These are phyloP conservation scores for Frankliniella fusca DNA, from an alignment of 2,888 invertebrate genomes.

Conservation along the genomic window DNA sequence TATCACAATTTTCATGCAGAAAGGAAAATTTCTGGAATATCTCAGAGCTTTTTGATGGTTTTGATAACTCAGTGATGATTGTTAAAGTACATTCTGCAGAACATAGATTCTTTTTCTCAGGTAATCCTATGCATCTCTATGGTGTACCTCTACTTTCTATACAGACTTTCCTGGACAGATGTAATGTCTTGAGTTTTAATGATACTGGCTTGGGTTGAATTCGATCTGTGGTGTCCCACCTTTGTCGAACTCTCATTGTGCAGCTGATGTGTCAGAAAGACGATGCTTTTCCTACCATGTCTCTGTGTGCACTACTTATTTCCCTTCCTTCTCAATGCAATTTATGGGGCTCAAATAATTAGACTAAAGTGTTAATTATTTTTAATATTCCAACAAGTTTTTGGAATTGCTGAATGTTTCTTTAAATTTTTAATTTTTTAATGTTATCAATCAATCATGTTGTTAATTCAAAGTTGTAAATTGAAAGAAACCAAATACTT, in stretches of 20 bases:
- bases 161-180: not conserved
- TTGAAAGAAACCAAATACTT: not conserved
- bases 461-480: not conserved
- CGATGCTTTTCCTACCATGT: not conserved
- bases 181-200: no score
- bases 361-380: constrained; percentile 21
- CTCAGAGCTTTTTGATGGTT: not conserved
- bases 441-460: not conserved
- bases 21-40: no score
- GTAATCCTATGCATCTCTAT: not conserved
- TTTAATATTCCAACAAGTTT: constrained; percentile 16
- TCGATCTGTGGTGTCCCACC: no score
- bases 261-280: not conserved
- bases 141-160: not conserved
- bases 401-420: not conserved
- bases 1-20: not conserved
- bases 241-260: not conserved
- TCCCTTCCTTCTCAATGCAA: constrained; percentile 22
- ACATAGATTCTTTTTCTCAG: no score
- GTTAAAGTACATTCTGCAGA: no score
- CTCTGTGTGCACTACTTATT: constrained; percentile 19
- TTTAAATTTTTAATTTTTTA: not conserved
- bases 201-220: no score
- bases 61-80: not conserved
- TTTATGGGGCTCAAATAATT: constrained; percentile 19